Evolutionary conservation across 2,888 invertebrate genomes (phyloP), one percentile per base, ranked within the genome.

Genomic region (Camponotus fellah): DNA sequence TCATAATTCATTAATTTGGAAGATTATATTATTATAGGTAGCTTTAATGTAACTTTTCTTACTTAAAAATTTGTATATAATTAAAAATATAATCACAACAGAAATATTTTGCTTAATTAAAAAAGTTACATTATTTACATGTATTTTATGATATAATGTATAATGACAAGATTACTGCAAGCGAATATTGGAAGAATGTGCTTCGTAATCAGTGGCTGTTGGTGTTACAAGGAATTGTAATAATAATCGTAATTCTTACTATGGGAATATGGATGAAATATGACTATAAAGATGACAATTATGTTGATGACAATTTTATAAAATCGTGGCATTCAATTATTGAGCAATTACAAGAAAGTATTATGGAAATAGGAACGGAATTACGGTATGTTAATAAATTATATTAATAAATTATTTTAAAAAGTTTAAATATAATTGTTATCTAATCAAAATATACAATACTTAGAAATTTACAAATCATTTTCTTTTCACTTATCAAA

Each of bases 131-230:
- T n/a, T 76, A 75, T 46, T 34, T 40, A 26, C 17, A 46, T 64
- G 10, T 56, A n/a, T 65, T 60, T 64, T 65, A 76, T 83, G 83
- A 83, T 58, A 21, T 65, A 64, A 58, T 14, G 32, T 43, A 12
- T 5, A 32, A 68, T 56, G 10, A 9, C 43, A 43, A 81, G 43
- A 60, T 32, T 26, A 75, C 83, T 17, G 56, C 85, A 69, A 89
- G 86, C 56, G 86, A 90, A 77, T 91, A 88, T 56, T 90, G 91
- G 89, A 86, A 86, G 56, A 86, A 89, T 26, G 86, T 79, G 62
- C 56, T 88, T 46, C 86, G 83, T 34, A 89, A 89, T 77, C 88
- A 88, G 21, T 89, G 89, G 91, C 75, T 87, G 17, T 86, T 89
- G 62, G 85, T 77, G 14, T 82, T 87, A 37, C 89, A 90, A 80